phyloP scores from a whole-genome alignment of 2,888 invertebrate genomes.

The Cryptophagus acutangulus region DNA sequence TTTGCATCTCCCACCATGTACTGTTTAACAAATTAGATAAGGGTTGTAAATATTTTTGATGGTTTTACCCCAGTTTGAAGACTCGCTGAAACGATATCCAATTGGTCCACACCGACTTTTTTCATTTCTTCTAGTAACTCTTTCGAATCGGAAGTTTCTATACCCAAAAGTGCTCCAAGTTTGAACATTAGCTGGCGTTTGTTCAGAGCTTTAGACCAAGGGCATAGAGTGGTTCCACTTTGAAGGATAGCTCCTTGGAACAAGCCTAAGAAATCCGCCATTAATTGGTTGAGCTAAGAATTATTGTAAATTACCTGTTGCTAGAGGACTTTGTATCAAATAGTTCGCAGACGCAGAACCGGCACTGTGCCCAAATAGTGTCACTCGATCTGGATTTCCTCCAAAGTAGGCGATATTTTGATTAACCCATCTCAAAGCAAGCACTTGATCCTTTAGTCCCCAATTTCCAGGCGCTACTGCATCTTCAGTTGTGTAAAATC shows the following conservation, averaged over 20 bases:
- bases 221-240: slow-evolving; percentile 32
- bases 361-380: slow-evolving; percentile 34
- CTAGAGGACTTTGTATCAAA: slow-evolving; percentile 29
- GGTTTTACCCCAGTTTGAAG: slow-evolving; percentile 4
- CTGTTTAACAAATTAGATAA: too few species aligned
- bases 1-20: not conserved
- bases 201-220: slow-evolving; percentile 31
- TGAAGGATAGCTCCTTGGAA: slow-evolving; percentile 33
- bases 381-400: slow-evolving; percentile 30
- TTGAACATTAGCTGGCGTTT: slow-evolving; percentile 25
- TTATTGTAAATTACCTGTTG: too few species aligned
- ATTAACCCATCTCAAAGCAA: slow-evolving; percentile 34
- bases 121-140: slow-evolving; percentile 26
- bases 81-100: too few species aligned
- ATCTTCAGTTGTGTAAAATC: slow-evolving; percentile 35
- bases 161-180: slow-evolving; percentile 26
- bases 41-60: slow-evolving; percentile 10
- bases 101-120: too few species aligned
- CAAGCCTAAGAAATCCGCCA: too few species aligned
- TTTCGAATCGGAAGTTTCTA: slow-evolving; percentile 25
- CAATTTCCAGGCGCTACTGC: slow-evolving; percentile 31
- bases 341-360: slow-evolving; percentile 33
- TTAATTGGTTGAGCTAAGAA: too few species aligned
- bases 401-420: slow-evolving; percentile 31
- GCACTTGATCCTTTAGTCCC: slow-evolving; percentile 33